Percentiles rank a stretch among this genome's conserved stretches.
These are phyloP conservation scores for Malurus leucopterus DNA, from an alignment of 2,797 vertebrate genomes.

Conservation along the genomic window DNA sequence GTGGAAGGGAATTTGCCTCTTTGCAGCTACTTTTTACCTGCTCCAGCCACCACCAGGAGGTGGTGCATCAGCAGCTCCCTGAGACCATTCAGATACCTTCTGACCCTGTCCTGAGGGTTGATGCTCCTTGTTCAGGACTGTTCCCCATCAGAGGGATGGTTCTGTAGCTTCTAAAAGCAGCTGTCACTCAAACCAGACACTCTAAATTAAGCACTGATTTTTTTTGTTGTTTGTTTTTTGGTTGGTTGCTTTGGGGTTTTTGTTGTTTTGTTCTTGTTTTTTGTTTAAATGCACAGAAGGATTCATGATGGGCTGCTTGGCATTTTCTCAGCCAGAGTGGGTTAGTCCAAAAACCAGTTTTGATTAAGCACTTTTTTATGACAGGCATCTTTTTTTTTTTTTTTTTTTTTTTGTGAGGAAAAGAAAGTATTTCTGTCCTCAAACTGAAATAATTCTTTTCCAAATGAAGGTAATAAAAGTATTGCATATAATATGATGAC, in stretches of 20 bases:
- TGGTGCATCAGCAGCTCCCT: not conserved
- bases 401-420: not conserved
- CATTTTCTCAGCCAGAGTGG: not conserved
- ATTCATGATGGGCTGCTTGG: not conserved
- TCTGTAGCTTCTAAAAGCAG: not conserved
- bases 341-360: not conserved
- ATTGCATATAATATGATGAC: not conserved
- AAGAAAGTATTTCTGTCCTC: not conserved
- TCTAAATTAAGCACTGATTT: not conserved
- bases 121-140: not conserved
- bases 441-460: not conserved
- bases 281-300: not conserved
- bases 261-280: not conserved
- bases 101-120: not conserved
- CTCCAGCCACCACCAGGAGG: not conserved
- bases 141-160: not conserved
- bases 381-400: accelerated
- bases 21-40: not conserved
- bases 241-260: not conserved
- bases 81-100: not conserved
- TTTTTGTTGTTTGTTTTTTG: not conserved
- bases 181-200: not conserved
- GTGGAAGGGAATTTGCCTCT: not conserved
- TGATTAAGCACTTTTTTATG: not conserved
- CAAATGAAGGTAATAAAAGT: not conserved